These are phyloP conservation scores for Botia kubotai DNA, from an alignment of 2,797 vertebrate genomes.

Conservation along the genomic window DNA sequence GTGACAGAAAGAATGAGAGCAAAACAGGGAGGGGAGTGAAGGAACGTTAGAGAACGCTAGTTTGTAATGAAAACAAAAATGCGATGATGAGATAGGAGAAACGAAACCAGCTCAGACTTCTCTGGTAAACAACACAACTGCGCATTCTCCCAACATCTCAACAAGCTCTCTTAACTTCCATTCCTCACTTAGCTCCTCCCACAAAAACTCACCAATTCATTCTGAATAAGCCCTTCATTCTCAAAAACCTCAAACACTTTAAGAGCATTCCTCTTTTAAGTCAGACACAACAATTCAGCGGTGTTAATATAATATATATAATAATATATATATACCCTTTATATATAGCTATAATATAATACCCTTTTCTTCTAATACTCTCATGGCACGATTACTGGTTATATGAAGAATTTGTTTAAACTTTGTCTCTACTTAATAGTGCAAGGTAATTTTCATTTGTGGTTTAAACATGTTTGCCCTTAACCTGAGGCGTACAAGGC, in stretches of 20 bases:
- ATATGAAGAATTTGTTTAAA: conserved; percentile 4
- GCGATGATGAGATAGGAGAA: neutral
- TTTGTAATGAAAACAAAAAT: conserved; percentile 14
- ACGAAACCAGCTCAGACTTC: neutral
- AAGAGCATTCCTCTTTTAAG: conserved; percentile 27
- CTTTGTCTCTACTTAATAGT: neutral
- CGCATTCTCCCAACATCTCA: neutral
- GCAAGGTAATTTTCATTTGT: neutral
- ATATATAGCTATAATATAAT: neutral
- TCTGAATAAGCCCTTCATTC: conserved; percentile 29
- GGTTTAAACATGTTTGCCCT: neutral
- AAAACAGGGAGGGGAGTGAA: neutral
- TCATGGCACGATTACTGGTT: neutral
- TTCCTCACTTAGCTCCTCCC: conserved; percentile 26
- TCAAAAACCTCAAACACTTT: conserved; percentile 34
- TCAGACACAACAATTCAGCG: conserved; percentile 10
- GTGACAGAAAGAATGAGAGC: neutral
- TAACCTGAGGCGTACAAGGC: neutral
- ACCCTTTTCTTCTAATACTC: conserved; percentile 6
- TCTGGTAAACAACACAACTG: conserved; percentile 11
- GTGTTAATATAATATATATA: conserved; percentile 5
- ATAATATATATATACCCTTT: too few relatives aligned
- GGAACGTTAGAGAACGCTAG: neutral
- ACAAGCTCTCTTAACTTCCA: conserved; percentile 16
- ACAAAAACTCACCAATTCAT: conserved; percentile 31